Conservation (phyloP, 2,797 vertebrate species). For the Ispidina lecontei region DNA sequence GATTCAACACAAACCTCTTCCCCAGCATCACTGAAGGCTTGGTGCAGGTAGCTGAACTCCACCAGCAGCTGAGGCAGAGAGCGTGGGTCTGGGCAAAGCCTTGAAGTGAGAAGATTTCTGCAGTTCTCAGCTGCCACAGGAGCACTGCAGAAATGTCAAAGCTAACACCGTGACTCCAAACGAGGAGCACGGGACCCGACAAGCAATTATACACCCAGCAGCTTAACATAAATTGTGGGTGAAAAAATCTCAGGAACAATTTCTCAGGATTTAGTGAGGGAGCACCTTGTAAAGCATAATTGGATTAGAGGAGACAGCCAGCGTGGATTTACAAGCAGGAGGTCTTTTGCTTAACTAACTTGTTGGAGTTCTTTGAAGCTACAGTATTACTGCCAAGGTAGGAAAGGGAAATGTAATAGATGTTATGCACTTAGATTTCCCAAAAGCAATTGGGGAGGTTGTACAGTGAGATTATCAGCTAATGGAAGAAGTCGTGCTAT, state of each 20-base stretch:
- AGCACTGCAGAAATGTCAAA: slow-evolving; percentile 43
- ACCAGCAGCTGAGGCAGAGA: neutral
- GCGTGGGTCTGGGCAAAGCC: neutral
- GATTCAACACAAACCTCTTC: neutral
- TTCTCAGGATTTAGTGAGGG: slow-evolving; percentile 70
- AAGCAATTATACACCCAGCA: slow-evolving; percentile 71
- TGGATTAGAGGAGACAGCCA: slow-evolving; percentile 74
- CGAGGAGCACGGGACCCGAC: slow-evolving; percentile 57
- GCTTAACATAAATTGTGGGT: slow-evolving; percentile 73
- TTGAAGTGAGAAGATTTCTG: slow-evolving; percentile 26
- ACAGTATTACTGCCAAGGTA: slow-evolving; percentile 41
- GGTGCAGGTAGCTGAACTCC: neutral
- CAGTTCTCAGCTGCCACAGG: slow-evolving; percentile 47
- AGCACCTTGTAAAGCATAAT: slow-evolving; percentile 76
- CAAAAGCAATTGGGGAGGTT: slow-evolving; percentile 65
- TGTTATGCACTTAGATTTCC: slow-evolving; percentile 55
- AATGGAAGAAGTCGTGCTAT: slow-evolving; percentile 43
- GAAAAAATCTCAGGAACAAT: slow-evolving; percentile 75
- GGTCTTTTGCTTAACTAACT: slow-evolving; percentile 71
- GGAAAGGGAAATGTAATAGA: slow-evolving; percentile 46
- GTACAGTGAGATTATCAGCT: slow-evolving; percentile 58
- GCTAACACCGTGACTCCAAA: slow-evolving; percentile 57
- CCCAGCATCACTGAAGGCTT: rapidly evolving
- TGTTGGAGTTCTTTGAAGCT: slow-evolving; percentile 72
- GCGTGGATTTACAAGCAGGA: slow-evolving; percentile 68